These are phyloP conservation scores for Phrixothrix hirtus DNA, from an alignment of 2,888 invertebrate genomes.

Conservation along the genomic window DNA sequence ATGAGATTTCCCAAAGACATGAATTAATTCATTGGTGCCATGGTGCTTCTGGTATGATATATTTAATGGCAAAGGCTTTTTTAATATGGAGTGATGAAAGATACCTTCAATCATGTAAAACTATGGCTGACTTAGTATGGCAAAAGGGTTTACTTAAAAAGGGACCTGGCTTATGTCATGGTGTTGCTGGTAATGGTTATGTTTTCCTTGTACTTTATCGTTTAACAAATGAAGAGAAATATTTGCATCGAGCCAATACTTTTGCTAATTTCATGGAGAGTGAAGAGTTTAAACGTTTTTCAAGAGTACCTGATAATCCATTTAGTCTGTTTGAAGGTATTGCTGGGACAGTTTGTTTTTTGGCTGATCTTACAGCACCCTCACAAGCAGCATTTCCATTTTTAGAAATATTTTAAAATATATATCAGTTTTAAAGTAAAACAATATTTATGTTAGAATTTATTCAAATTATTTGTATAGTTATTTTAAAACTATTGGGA, in stretches of 20 bases:
- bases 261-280: constrained; percentile 77
- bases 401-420: constrained; percentile 69
- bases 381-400: constrained; percentile 81
- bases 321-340: constrained; percentile 85
- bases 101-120: constrained; percentile 69
- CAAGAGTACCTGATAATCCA: constrained; percentile 79
- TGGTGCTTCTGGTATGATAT: constrained; percentile 82
- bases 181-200: constrained; percentile 82
- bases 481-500: too few species aligned
- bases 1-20: constrained; percentile 65
- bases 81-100: constrained; percentile 72
- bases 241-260: constrained; percentile 72
- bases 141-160: constrained; percentile 79
- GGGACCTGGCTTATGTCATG: constrained; percentile 90
- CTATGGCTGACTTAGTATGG: constrained; percentile 80
- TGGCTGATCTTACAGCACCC: constrained; percentile 75
- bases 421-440: constrained; percentile 1
- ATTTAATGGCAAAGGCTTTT: constrained; percentile 81
- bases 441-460: too few species aligned
- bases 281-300: constrained; percentile 66
- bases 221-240: constrained; percentile 70
- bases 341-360: constrained; percentile 83
- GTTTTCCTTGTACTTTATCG: constrained; percentile 77
- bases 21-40: constrained; percentile 90
- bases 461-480: too few species aligned